Evolutionary conservation across 2,888 invertebrate genomes (phyloP), one percentile per base, ranked within the genome.

Genomic region (Drosophila longiperda): DNA sequence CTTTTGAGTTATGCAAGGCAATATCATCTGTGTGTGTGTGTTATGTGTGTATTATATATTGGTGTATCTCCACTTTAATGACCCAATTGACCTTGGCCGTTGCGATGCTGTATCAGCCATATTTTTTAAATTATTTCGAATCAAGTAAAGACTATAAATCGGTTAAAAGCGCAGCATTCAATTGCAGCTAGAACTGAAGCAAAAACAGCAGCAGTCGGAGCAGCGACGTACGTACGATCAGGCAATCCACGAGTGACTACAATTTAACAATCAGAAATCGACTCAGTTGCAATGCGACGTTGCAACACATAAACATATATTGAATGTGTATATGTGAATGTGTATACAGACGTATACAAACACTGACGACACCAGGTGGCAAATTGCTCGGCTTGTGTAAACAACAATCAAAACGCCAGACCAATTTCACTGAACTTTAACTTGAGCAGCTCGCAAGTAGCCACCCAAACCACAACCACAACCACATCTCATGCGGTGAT

Each of bases 1-100:
- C 88, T 89, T 84, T 82, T 76, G 74, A 87, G 72, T 89, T 78
- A 89, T 88, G 89, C 89, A 89, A 86, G 89, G 85, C 77, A 72
- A 79, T 53, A 50, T 26, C 26, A 26, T 5, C 9, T 17, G 8
- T 26, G 7, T 49, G 0, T 29, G 26, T 49, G 2, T 17, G 48
- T 5, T 49, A 8, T 6, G 17, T 23, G 32, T 40, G 36, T 52
- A 15, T 34, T 15, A 40, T 63, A 20, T 57, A 4, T 61, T 2
- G 65, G 34, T 53, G 36, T 38, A 11, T 36, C 7, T 11, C 34
- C 12, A 12, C n/a, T 70, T 76, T 87, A 71, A 82, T 84, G 85
- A 50, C 69, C 67, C 84, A 78, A 89, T 82, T 86, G 89, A 86
- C 89, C 89, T 89, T 89, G 85, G 66, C 75, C 78, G 65, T 66